A percentile compares a stretch with the other conserved stretches of the same genome.
These are phyloP conservation scores for Cacatua alba DNA, from an alignment of 2,113 vertebrate species.

Conservation along the genomic window DNA sequence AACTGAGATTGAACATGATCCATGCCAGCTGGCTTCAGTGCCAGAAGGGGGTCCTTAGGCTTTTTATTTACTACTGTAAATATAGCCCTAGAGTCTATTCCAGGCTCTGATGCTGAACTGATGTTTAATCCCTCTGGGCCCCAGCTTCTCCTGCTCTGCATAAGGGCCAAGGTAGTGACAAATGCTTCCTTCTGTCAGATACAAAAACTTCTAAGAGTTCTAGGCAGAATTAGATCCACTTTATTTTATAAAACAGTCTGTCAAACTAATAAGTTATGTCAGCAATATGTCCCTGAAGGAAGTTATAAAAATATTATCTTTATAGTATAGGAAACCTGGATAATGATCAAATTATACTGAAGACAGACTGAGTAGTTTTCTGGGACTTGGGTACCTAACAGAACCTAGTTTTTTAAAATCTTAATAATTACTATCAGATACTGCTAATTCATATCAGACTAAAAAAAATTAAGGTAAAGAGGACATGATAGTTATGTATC, in stretches of 20 bases:
- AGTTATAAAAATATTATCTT: not conserved
- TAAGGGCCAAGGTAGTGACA: not conserved
- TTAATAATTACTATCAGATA: not conserved
- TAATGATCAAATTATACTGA: not conserved
- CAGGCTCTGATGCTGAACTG: not conserved
- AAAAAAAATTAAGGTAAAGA: not conserved
- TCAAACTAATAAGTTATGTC: not conserved
- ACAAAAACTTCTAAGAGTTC: not conserved
- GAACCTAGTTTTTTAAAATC: not conserved
- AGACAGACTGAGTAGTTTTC: not conserved
- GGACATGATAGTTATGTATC: not conserved
- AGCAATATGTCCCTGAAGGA: not conserved
- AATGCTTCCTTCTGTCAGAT: not conserved
- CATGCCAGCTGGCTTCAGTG: not conserved
- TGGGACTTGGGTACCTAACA: not conserved
- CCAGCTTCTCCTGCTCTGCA: not conserved
- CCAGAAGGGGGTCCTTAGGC: not conserved
- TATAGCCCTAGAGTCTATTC: not conserved
- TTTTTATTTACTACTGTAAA: not conserved
- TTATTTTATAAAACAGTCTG: not conserved
- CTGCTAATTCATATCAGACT: not conserved
- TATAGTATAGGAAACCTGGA: not conserved
- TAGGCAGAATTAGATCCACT: not conserved
- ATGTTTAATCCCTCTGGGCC: not conserved
- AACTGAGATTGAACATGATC: not conserved